Conservation (phyloP, 2,113 vertebrate genomes). For the Syngnathoides biaculeatus region DNA sequence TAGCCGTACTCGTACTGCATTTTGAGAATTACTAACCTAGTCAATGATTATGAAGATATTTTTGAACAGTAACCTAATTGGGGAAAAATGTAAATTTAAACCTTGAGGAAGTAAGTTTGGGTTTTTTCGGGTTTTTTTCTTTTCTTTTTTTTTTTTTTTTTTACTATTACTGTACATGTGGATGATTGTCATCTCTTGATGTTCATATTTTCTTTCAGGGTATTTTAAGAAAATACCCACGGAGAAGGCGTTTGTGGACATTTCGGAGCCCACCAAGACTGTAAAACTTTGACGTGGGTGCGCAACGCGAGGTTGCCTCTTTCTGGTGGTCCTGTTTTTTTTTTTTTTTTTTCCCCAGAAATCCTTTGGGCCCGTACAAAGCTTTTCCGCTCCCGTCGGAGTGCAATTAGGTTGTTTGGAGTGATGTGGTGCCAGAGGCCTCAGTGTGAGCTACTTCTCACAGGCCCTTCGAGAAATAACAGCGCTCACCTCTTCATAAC, state of each 20-base stretch:
- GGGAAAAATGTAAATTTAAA: too few relatives aligned
- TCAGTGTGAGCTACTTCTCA: slow-evolving; percentile 64
- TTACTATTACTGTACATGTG: background rate
- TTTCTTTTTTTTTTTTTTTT: background rate
- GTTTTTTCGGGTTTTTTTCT: too few relatives aligned
- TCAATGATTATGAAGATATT: too few relatives aligned
- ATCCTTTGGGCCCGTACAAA: slow-evolving; percentile 57
- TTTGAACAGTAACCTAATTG: too few relatives aligned
- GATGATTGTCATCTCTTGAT: background rate
- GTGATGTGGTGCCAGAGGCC: slow-evolving; percentile 71
- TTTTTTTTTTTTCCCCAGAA: slow-evolving; percentile 61
- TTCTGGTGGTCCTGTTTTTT: slow-evolving; percentile 57
- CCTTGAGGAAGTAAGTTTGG: too few relatives aligned
- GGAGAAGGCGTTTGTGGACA: slow-evolving; percentile 6
- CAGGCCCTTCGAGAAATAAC: slow-evolving; percentile 66
- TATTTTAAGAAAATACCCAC: too few relatives aligned
- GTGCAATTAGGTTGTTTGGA: slow-evolving; percentile 70
- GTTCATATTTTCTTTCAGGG: background rate
- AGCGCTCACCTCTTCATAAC: slow-evolving; percentile 59
- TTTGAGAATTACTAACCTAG: too few relatives aligned
- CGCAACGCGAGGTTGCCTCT: slow-evolving; percentile 37
- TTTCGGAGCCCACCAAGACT: slow-evolving; percentile 39
- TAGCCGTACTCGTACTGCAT: too few relatives aligned
- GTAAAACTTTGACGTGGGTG: slow-evolving; percentile 50
- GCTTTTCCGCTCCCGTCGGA: slow-evolving; percentile 64